Percentiles rank a stretch among this genome's conserved stretches.
Evolutionary conservation across 2,888 invertebrate species (phyloP).

Genomic region (Torymus tubicola): DNA sequence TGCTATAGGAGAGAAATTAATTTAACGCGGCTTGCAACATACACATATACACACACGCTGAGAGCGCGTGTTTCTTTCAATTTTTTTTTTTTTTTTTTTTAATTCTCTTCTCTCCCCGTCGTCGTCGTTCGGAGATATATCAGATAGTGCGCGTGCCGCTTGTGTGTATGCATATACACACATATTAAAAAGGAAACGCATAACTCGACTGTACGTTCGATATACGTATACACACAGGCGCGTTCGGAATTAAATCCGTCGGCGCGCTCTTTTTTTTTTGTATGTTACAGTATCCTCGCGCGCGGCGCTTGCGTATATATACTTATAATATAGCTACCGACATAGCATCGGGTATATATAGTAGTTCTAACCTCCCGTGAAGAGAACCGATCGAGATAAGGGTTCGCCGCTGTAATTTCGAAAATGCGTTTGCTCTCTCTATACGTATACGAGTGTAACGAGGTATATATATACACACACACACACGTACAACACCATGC

Average conservation of each 20-base stretch:
- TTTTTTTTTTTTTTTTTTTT: slow-evolving; percentile 25
- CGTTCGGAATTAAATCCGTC: no score
- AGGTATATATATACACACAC: slow-evolving; percentile 30
- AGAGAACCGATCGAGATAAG: slow-evolving; percentile 12
- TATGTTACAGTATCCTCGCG: no score
- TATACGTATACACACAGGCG: background rate
- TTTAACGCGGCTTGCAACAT: slow-evolving; percentile 23
- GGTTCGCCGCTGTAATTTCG: background rate
- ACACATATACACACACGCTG: background rate
- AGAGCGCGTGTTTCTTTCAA: background rate
- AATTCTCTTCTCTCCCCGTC: background rate
- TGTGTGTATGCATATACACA: background rate
- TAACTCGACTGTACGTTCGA: background rate
- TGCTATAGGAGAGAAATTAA: slow-evolving; percentile 10
- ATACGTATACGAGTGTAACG: slow-evolving; percentile 11
- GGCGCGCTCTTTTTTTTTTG: no score
- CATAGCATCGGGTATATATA: background rate
- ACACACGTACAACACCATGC: no score
- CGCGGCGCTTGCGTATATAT: no score
- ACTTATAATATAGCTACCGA: no score
- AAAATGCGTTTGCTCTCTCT: slow-evolving; percentile 19
- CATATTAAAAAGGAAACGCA: slow-evolving; percentile 20
- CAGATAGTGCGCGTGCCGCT: slow-evolving; percentile 20
- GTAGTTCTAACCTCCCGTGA: background rate
- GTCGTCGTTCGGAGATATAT: slow-evolving; percentile 6